These are phyloP conservation scores for Drosophila aldrichi DNA, from an alignment of 2,888 invertebrate genomes.

Conservation along the genomic window DNA sequence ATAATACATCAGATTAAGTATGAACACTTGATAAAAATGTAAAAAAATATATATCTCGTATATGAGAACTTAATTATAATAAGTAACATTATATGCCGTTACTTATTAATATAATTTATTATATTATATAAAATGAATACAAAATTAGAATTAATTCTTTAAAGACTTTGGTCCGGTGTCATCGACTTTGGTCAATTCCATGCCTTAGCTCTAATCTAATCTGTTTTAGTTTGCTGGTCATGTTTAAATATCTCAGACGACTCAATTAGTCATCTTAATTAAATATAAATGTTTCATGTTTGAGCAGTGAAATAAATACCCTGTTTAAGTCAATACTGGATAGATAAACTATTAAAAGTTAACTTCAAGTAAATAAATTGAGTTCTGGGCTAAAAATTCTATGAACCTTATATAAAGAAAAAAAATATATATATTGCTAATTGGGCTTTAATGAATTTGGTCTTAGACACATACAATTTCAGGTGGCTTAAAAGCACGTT, in stretches of 20 bases:
- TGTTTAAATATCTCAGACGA: neutral
- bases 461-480: neutral
- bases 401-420: neutral
- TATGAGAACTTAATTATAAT: too few relatives aligned
- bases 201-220: neutral
- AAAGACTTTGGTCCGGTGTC: neutral
- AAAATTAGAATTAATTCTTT: too few relatives aligned
- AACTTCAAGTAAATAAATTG: too few relatives aligned
- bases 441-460: neutral
- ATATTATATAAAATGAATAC: too few relatives aligned
- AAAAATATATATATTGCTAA: neutral
- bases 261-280: conserved; percentile 2
- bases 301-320: neutral
- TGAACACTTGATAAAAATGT: too few relatives aligned
- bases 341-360: too few relatives aligned
- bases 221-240: neutral
- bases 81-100: too few relatives aligned
- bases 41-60: too few relatives aligned
- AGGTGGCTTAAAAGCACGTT: neutral
- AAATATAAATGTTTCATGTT: neutral
- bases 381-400: neutral
- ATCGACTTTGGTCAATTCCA: neutral
- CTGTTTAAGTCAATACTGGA: neutral
- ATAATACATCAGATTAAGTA: too few relatives aligned
- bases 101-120: too few relatives aligned